A percentile compares a stretch with the other conserved stretches of the same genome.
Conservation (phyloP, 2,888 invertebrate species). For the Bedellia somnulentella region DNA sequence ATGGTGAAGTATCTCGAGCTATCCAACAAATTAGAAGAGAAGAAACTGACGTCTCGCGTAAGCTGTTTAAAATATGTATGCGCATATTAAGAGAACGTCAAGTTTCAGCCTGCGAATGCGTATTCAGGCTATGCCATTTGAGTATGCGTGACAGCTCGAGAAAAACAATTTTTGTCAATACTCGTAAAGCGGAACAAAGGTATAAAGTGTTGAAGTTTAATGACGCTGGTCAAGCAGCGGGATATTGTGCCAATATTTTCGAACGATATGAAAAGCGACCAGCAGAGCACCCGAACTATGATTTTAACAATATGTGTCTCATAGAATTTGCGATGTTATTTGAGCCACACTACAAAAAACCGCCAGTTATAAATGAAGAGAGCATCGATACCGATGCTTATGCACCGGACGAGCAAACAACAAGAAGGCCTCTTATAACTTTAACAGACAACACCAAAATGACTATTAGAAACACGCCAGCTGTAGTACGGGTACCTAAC, state of each 20-base stretch:
- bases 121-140: constrained; percentile 13
- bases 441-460: constrained; percentile 9
- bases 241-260: constrained; percentile 13
- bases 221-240: constrained; percentile 8
- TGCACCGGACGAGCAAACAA: constrained; percentile 8
- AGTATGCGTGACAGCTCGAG: constrained; percentile 10
- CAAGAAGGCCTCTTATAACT: constrained; percentile 10
- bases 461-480: constrained; percentile 8
- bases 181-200: constrained; percentile 14
- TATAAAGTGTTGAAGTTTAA: constrained; percentile 15
- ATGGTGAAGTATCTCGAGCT: constrained; percentile 9
- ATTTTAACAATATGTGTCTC: constrained; percentile 13
- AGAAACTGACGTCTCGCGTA: constrained; percentile 12
- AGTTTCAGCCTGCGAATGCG: constrained; percentile 17
- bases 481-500: constrained; percentile 11
- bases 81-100: constrained; percentile 15
- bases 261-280: constrained; percentile 14
- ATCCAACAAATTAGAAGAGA: constrained; percentile 12
- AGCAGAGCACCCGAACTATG: constrained; percentile 11
- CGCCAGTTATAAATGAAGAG: constrained; percentile 8
- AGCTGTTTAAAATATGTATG: constrained; percentile 17
- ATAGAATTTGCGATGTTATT: constrained; percentile 14
- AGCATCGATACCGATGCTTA: constrained; percentile 10
- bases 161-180: constrained; percentile 11
- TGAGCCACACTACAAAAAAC: constrained; percentile 11